A percentile compares a stretch with the other conserved stretches of the same genome.
Conservation (phyloP, 2,888 invertebrate genomes). For the Acrocyrtus sp. region DNA sequence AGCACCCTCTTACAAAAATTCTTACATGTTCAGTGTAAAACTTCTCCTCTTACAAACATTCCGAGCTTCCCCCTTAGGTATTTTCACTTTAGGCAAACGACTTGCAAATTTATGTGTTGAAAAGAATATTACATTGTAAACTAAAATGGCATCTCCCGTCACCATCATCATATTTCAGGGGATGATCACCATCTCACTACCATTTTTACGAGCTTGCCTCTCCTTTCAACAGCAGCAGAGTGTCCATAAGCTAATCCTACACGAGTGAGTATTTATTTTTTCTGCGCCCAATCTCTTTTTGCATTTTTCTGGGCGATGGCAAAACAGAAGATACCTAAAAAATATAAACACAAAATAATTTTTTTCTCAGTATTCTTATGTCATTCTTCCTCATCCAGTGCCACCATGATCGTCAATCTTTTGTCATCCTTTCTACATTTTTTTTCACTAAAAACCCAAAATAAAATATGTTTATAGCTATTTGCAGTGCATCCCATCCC, state of each 20-base stretch:
- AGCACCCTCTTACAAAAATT: neutral
- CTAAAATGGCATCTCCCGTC: slow-evolving; percentile 6
- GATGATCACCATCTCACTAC: neutral
- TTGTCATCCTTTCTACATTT: slow-evolving; percentile 5
- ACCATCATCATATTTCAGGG: slow-evolving; percentile 1
- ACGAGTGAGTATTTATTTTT: too few species aligned
- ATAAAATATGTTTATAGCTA: slow-evolving; percentile 37
- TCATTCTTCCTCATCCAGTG: slow-evolving; percentile 30
- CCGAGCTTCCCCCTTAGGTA: too few species aligned
- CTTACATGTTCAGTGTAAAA: too few species aligned
- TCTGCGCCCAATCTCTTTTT: too few species aligned
- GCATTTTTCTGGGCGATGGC: slow-evolving; percentile 37
- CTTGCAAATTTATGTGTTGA: slow-evolving; percentile 38
- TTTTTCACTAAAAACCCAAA: slow-evolving; percentile 10
- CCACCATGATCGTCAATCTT: slow-evolving; percentile 49
- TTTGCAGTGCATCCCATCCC: slow-evolving; percentile 16
- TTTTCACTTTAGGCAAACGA: slow-evolving; percentile 1
- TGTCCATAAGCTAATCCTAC: slow-evolving; percentile 40
- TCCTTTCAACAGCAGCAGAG: too few species aligned
- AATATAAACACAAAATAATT: neutral
- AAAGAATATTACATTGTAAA: slow-evolving; percentile 25
- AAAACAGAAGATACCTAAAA: neutral
- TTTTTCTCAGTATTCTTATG: neutral
- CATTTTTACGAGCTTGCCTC: slow-evolving; percentile 32
- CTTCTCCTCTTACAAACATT: too few species aligned